Conservation (phyloP, 2,113 vertebrate genomes). For the Brevimyrus niger region DNA sequence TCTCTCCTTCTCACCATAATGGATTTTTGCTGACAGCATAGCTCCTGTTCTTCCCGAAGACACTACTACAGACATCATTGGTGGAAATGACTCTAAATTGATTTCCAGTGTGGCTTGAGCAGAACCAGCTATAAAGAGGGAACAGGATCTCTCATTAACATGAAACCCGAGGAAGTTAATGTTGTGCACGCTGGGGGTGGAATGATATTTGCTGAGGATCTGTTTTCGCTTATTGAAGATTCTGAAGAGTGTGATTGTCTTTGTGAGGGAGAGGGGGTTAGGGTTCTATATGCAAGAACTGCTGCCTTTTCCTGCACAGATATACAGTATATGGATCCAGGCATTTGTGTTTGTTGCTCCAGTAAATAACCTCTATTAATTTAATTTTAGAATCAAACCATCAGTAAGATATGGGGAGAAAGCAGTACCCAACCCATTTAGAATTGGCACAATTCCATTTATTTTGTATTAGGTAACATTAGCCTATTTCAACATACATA, state of each 20-base stretch:
- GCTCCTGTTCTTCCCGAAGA: conserved; percentile 26
- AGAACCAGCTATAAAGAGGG: conserved; percentile 38
- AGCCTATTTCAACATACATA: conserved; percentile 5
- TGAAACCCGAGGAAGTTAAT: conserved; percentile 46
- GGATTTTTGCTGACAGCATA: conserved; percentile 36
- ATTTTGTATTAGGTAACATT: conserved; percentile 25
- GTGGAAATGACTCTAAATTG: conserved; percentile 47
- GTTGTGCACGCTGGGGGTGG: conserved; percentile 30
- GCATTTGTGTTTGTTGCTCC: conserved; percentile 10
- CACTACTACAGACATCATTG: conserved; percentile 34
- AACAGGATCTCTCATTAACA: conserved; percentile 46
- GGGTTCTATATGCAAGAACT: background rate
- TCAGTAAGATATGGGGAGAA: conserved; percentile 19
- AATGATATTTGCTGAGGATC: conserved; percentile 29
- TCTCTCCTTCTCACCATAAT: conserved; percentile 28
- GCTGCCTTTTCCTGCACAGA: background rate
- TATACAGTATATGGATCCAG: background rate
- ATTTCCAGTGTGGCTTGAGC: conserved; percentile 39
- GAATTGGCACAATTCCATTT: conserved; percentile 36
- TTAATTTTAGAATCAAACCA: conserved; percentile 35
- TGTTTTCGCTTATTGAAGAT: conserved; percentile 26
- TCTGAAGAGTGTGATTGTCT: conserved; percentile 13
- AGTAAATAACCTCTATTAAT: conserved; percentile 29
- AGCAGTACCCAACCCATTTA: conserved; percentile 23
- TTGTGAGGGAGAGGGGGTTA: background rate